Evolutionary conservation across 1,140 invertebrate species (phyloP).

Genomic region (Drosophila pectinifera): DNA sequence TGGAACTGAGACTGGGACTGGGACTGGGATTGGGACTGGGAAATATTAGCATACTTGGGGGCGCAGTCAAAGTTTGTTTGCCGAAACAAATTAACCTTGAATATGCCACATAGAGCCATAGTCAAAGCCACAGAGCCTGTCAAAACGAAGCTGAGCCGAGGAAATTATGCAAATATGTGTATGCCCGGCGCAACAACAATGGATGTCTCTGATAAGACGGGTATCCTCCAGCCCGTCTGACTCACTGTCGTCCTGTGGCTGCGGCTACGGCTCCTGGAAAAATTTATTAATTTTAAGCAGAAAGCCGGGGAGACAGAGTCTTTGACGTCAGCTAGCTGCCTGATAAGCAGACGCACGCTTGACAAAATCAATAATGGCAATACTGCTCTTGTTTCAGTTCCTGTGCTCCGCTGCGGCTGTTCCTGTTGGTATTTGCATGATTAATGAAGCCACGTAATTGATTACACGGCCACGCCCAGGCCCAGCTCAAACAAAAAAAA

Average conservation of each 20-base stretch:
- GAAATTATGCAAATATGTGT: conserved; percentile 57
- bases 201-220: conserved; percentile 37
- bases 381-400: conserved; percentile 36
- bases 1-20: conserved; percentile 14
- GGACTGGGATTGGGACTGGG: conserved; percentile 1
- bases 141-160: conserved; percentile 35
- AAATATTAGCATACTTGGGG: conserved; percentile 76
- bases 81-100: conserved; percentile 79
- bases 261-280: conserved; percentile 11
- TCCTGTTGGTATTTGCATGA: conserved; percentile 74
- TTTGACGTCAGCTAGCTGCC: conserved; percentile 56
- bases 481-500: conserved; percentile 6
- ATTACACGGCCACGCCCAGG: conserved; percentile 70
- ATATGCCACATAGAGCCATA: conserved; percentile 36
- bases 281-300: conserved; percentile 72
- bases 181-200: conserved; percentile 43
- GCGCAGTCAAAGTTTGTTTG: conserved; percentile 65
- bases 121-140: conserved; percentile 13
- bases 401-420: conserved; percentile 16
- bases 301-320: conserved; percentile 15
- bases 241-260: conserved; percentile 34
- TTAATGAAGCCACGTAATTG: conserved; percentile 80
- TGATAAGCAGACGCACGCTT: conserved; percentile 55
- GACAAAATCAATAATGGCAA: conserved; percentile 74
- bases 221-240: conserved; percentile 15